Conservation (phyloP, 1,140 invertebrate species). For the Lepidurus arcticus region DNA sequence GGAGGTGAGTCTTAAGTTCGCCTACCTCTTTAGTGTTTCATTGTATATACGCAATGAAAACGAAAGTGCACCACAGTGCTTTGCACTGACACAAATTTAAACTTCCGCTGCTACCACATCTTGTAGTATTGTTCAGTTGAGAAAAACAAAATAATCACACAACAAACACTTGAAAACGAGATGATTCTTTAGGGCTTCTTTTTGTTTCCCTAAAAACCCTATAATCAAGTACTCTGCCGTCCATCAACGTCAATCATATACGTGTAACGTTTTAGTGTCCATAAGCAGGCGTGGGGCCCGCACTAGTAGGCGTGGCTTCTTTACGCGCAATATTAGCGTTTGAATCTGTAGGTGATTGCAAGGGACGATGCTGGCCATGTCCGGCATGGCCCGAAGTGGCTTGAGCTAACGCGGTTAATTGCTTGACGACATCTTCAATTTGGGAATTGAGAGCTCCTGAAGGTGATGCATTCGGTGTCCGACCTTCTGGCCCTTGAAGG, state of each 20-base stretch:
- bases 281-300: constrained; percentile 31
- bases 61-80: not conserved
- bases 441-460: constrained; percentile 56
- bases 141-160: not conserved
- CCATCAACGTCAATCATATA: not conserved
- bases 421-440: constrained; percentile 76
- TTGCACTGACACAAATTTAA: not conserved
- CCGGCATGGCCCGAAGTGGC: constrained; percentile 51
- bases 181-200: not conserved
- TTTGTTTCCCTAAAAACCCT: not conserved
- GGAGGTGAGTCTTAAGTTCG: not conserved
- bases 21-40: not conserved
- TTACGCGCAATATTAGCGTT: constrained; percentile 41
- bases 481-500: constrained; percentile 30
- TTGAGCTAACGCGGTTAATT: constrained; percentile 68
- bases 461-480: constrained; percentile 43
- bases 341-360: constrained; percentile 35
- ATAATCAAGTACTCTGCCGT: not conserved
- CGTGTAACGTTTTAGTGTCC: constrained; percentile 28
- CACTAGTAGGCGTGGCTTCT: constrained; percentile 34
- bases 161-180: not conserved
- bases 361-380: constrained; percentile 39
- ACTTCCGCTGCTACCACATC: not conserved
- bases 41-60: constrained; percentile 1
- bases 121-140: not conserved